Base-by-base conservation (phyloP, 2,888 invertebrate genomes). In the Drosophila bunnanda region DNA sequence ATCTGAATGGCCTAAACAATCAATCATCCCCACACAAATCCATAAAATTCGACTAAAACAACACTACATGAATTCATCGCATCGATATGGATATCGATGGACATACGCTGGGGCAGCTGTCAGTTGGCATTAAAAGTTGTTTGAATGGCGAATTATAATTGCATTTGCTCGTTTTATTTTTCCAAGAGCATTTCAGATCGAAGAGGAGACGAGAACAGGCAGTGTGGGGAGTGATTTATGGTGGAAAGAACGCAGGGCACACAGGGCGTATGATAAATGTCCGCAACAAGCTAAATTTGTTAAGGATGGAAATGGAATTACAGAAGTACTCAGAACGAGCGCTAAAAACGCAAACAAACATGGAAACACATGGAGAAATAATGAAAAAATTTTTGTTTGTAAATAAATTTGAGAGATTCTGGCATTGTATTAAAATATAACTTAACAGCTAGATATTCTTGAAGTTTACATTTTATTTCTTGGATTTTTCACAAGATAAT, bases 101-200 rank as follows among this genome's bases (percentile, higher is more conserved):
- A 6, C 30, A 43, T 38, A 38, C 46, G 61, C 25, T 46, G 28
- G 38, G 78, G 62, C 52, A 53, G 50, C 56, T 70, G 53, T 43
- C 68, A 69, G 64, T 73, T 56, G 65, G 60, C 54, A 68, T 59
- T 41, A 56, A 58, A 59, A 67, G 53, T 76, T 82, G 59, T 76
- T 71, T 71, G 76, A 73, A 66, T 66, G 70, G 68, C 78, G 82
- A 80, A 78, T 80, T 81, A 81, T 81, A 86, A 81, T 85, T 85
- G 86, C 80, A 82, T 82, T 81, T 85, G 55, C 61, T 67, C 75
- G 80, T 79, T 79, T 69, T 75, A 69, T 80, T 75, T 75, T 44
- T 39, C 30, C 12, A 30, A 28, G n/a, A 8, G 22, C 9, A 8
- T 43, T 43, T 22, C 43, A 12, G 17, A 65, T 76, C 56, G 62